phyloP scores from a whole-genome alignment of 2,888 invertebrate genomes.

The Aphodius granarius region DNA sequence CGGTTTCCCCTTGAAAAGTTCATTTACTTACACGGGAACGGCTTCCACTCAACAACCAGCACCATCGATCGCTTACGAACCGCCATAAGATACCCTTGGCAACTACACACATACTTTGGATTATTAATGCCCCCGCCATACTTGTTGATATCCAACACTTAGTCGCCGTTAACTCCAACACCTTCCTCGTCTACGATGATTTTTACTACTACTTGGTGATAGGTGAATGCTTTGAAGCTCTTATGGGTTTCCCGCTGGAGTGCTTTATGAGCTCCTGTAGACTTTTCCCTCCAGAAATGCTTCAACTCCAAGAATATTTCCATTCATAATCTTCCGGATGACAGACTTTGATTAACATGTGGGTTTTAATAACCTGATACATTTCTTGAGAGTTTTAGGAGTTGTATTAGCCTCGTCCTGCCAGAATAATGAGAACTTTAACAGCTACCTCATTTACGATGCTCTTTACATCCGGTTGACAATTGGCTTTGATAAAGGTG shows the following conservation, averaged over 20 bases:
- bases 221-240: background rate
- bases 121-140: background rate
- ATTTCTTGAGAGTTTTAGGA: too few species aligned
- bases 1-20: slow-evolving; percentile 50
- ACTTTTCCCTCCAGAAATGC: background rate
- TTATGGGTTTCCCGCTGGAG: background rate
- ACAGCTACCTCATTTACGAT: background rate
- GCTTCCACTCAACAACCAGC: background rate
- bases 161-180: background rate
- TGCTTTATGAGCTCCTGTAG: background rate
- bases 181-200: background rate
- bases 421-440: too few species aligned
- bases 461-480: background rate
- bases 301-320: background rate
- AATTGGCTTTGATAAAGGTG: background rate
- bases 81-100: background rate
- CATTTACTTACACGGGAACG: slow-evolving; percentile 40
- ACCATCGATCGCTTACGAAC: background rate
- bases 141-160: background rate
- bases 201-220: background rate
- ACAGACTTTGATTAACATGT: too few species aligned
- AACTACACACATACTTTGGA: background rate
- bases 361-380: too few species aligned
- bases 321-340: too few species aligned
- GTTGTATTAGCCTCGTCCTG: too few species aligned